Percentiles rank a stretch among this genome's conserved stretches.
These are phyloP conservation scores for Mythimna pallens DNA, from an alignment of 2,888 invertebrate species.

Conservation along the genomic window DNA sequence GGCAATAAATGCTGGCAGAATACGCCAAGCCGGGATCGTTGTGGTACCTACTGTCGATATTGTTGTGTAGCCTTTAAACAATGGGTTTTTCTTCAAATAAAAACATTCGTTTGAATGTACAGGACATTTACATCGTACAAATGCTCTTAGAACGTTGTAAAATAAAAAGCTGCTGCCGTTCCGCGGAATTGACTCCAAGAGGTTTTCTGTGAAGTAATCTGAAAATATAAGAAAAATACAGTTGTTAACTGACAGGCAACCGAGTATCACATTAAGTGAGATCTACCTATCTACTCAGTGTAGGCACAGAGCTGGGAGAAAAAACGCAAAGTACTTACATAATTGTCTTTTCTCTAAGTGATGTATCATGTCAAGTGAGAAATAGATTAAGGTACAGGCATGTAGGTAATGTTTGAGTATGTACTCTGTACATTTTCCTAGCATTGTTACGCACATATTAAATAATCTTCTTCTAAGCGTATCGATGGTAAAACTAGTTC, in stretches of 20 bases:
- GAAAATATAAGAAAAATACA: slow-evolving; percentile 25
- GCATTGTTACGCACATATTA: no score
- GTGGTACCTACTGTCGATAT: slow-evolving; percentile 73
- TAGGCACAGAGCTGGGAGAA: background rate
- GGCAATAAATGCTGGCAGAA: slow-evolving; percentile 78
- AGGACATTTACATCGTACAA: slow-evolving; percentile 36
- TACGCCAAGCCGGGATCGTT: slow-evolving; percentile 75
- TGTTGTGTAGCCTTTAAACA: slow-evolving; percentile 67
- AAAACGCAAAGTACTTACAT: slow-evolving; percentile 10
- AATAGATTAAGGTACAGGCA: background rate
- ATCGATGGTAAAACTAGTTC: no score
- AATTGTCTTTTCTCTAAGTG: slow-evolving; percentile 27
- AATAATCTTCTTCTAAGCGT: no score
- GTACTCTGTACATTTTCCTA: background rate
- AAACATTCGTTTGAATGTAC: slow-evolving; percentile 34
- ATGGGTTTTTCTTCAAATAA: slow-evolving; percentile 61
- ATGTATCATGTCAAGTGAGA: slow-evolving; percentile 11
- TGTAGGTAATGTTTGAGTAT: background rate
- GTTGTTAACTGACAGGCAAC: slow-evolving; percentile 7
- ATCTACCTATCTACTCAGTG: background rate
- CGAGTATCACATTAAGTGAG: slow-evolving; percentile 8
- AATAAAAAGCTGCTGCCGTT: slow-evolving; percentile 17
- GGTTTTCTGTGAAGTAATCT: slow-evolving; percentile 27
- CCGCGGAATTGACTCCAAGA: slow-evolving; percentile 10
- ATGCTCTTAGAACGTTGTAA: slow-evolving; percentile 26